A percentile compares a stretch with the other conserved stretches of the same genome.
Conservation (phyloP, 2,113 vertebrate genomes). For the Alexandromys fortis region DNA sequence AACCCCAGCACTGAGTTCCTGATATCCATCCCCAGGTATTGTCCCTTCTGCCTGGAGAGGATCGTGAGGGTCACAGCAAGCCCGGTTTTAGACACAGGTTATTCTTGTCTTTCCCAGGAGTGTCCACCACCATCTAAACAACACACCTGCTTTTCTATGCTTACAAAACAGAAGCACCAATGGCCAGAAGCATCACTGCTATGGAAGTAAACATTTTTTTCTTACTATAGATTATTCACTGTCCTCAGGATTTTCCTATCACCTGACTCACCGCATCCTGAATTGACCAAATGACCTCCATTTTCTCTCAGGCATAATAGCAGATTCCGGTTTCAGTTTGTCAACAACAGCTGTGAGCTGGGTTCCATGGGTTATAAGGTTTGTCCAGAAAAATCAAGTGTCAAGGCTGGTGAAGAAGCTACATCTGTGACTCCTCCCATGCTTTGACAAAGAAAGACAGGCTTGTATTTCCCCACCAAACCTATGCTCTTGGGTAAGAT, state of each 20-base stretch:
- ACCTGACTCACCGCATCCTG: not conserved
- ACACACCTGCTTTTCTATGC: not conserved
- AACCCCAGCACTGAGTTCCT: not conserved
- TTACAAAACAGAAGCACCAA: not conserved
- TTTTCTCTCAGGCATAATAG: not conserved
- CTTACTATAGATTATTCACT: not conserved
- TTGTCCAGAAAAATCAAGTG: not conserved
- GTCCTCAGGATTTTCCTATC: not conserved
- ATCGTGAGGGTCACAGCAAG: too few species aligned
- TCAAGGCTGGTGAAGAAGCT: not conserved
- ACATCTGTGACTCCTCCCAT: not conserved
- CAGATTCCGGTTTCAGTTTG: not conserved
- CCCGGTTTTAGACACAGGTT: not conserved
- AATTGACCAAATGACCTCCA: not conserved
- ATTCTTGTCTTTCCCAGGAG: not conserved
- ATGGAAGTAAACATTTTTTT: slow-evolving; percentile 6
- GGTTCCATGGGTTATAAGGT: not conserved
- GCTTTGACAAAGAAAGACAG: not conserved
- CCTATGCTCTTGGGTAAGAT: not conserved
- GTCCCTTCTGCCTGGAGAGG: not conserved
- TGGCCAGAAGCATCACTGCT: not conserved
- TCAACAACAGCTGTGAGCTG: not conserved
- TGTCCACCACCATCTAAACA: not conserved
- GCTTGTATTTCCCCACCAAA: not conserved
- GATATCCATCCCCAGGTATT: not conserved